Base-by-base conservation (phyloP, 2,888 invertebrate genomes). In the Trissolcus japonicus region DNA sequence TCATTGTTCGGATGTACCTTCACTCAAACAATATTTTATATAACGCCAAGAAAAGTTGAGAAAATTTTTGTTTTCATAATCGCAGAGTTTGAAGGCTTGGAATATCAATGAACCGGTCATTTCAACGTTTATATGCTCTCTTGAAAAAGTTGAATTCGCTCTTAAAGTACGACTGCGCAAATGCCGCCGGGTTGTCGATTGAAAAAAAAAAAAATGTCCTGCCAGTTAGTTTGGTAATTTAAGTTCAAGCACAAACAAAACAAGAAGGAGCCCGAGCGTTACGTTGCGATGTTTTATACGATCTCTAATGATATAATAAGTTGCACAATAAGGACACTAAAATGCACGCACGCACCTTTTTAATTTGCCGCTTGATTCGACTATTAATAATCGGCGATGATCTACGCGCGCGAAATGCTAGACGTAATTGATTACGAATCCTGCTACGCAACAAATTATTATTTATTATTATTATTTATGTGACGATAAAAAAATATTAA, bases 231-330 rank as follows among this genome's bases (percentile, higher is more conserved):
- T 61, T 50, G 48, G 61, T 62, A 57, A 71, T 51, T 62, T 50
- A 56, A 51, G 35, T 41, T 62, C 43, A 40, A 61, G 55, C 35
- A 35, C 35, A 35, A 35, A 35, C 35, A 35, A 25, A 65, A 72
- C 60, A 65, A 66, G 74, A 61, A 74, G 67, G 67, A 67, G 51
- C 48, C 35, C 67, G 56, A 41, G 67, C 60, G 67, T 59, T 60
- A 67, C 57, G 62, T 67, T 67, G 56, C 66, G 51, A 65, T 65
- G 54, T 41, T 74, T 66, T 62, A 74, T 74, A 62, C 9, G 51
- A 35, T 51, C 55, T 40, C 43, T 57, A 67, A 67, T 67, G 74
- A 67, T 53, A 67, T 74, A 74, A 74, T 67, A 62, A 74, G 35
- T 74, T 67, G 29, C 56, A 67, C 67, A 74, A 67, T 60, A 62